Evolutionary conservation across 2,888 invertebrate genomes (phyloP).

Genomic region (Eupithecia insigniata): DNA sequence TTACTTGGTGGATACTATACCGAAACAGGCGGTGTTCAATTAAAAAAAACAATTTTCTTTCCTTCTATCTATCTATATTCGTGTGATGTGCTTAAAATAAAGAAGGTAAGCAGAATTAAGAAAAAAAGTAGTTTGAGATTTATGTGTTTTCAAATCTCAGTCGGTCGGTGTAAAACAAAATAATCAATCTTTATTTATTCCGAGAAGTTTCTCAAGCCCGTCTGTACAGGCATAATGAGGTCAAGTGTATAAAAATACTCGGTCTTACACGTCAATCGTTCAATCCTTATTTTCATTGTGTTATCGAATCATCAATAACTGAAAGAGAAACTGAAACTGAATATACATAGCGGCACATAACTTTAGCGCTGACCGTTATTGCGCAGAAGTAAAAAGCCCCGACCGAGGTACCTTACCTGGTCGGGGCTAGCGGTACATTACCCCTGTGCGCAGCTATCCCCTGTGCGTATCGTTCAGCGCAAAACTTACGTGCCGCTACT

Average conservation of each 20-base stretch:
- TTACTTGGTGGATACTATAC: too few relatives aligned
- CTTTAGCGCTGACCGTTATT: too few relatives aligned
- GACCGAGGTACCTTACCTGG: too few relatives aligned
- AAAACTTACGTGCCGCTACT: too few relatives aligned
- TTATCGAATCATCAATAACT: slow-evolving; percentile 10
- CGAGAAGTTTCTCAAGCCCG: not conserved
- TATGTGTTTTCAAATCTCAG: not conserved
- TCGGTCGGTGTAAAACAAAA: not conserved
- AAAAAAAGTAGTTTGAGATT: not conserved
- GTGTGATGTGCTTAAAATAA: not conserved
- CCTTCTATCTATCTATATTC: not conserved
- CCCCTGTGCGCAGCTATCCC: too few relatives aligned
- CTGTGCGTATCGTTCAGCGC: too few relatives aligned
- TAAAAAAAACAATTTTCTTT: not conserved
- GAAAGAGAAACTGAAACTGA: too few relatives aligned
- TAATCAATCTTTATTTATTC: slow-evolving; percentile 8
- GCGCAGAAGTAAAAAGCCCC: too few relatives aligned
- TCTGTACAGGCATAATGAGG: slow-evolving; percentile 11
- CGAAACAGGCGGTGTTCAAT: too few relatives aligned
- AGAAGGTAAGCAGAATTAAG: not conserved
- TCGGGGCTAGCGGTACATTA: too few relatives aligned
- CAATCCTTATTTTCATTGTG: slow-evolving; percentile 1
- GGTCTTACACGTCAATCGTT: not conserved
- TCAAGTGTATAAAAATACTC: slow-evolving; percentile 13
- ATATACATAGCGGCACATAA: too few relatives aligned